Evolutionary conservation across 2,113 vertebrate genomes (phyloP), one percentile per base, ranked within the genome.

Genomic region (Cyprinus carpio): DNA sequence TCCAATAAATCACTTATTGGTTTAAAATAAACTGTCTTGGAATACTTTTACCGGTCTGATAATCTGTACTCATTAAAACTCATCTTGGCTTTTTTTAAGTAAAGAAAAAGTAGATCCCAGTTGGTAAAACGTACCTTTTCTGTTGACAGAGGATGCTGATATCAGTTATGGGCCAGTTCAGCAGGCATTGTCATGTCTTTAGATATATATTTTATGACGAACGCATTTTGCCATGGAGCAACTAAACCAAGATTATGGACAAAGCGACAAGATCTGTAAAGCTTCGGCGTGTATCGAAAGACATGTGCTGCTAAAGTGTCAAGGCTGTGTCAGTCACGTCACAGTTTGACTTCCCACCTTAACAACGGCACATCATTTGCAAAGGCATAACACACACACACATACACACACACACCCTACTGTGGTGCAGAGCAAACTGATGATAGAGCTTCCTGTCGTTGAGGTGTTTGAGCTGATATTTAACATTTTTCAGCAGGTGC

Each of bases 371-470:
- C 75, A 65, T 64, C 9, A 56, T 56, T 82, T 82, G 9, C n/a
- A 20, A 72, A 82, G 20, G 13, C 81, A 56, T 54, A n/a, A n/a
- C 81, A 27, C 65, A 54, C 49, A 18, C 75, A 23, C 75, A 15
- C 75, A 16, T 12, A 1, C 46, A 43, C 40, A 43, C 40, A 43
- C 71, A 78, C 43, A 40, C 81, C 54, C 74, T 75, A 78, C 76
- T 64, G 75, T 27, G 43, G 87, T 84, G 80, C 46, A 92, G 85
- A 82, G 85, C 83, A 81, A 88, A 88, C 86, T 16, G 87, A 90
- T 84, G 89, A 87, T 90, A 90, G 88, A 81, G 91, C 88, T 95
- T 95, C 94, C 94, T 94, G 94, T 93, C 94, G 94, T 94, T 95
- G 91, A 91, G 82, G 89, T 78, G 85, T 89, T 92, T 90, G 89